Evolutionary conservation across 2,113 vertebrate species (phyloP).

Genomic region (Oreochromis niloticus): DNA sequence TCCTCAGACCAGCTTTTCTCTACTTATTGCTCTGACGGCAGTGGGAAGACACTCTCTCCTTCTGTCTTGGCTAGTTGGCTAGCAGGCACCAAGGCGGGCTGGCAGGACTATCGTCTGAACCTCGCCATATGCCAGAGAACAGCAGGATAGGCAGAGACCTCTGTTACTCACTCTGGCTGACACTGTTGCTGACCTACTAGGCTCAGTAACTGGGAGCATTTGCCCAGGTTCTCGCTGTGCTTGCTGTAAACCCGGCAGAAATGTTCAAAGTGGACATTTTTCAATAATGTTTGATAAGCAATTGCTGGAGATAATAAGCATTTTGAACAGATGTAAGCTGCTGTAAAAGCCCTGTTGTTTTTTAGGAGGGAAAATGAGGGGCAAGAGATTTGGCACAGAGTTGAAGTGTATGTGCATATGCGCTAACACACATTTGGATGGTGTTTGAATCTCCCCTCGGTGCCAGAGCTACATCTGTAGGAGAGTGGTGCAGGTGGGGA

Average conservation of each 20-base stretch:
- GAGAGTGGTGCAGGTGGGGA: constrained; percentile 66
- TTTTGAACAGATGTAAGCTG: constrained; percentile 39
- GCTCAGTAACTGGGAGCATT: constrained; percentile 44
- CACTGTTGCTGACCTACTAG: constrained; percentile 55
- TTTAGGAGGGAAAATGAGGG: constrained; percentile 28
- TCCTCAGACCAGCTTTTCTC: constrained; percentile 61
- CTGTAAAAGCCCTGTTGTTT: constrained; percentile 29
- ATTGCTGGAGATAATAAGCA: constrained; percentile 9
- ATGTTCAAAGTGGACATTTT: constrained; percentile 6
- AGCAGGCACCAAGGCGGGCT: constrained; percentile 43
- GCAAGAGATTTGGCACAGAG: constrained; percentile 47
- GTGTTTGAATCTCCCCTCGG: constrained; percentile 38
- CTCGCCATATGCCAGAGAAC: constrained; percentile 64
- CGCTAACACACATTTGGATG: constrained; percentile 41
- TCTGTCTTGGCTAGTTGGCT: constrained; percentile 54
- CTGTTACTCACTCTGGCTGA: constrained; percentile 49
- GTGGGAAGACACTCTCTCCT: constrained; percentile 11
- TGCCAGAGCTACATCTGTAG: constrained; percentile 67
- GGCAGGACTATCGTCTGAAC: constrained; percentile 56
- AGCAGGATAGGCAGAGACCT: constrained; percentile 62
- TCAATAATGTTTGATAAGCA: constrained; percentile 27
- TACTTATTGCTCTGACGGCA: background rate
- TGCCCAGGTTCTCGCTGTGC: constrained; percentile 4
- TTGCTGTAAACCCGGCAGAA: background rate
- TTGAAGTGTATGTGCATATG: constrained; percentile 19